Evolutionary conservation across 2,888 invertebrate species (phyloP).

Genomic region (Luperina testacea): DNA sequence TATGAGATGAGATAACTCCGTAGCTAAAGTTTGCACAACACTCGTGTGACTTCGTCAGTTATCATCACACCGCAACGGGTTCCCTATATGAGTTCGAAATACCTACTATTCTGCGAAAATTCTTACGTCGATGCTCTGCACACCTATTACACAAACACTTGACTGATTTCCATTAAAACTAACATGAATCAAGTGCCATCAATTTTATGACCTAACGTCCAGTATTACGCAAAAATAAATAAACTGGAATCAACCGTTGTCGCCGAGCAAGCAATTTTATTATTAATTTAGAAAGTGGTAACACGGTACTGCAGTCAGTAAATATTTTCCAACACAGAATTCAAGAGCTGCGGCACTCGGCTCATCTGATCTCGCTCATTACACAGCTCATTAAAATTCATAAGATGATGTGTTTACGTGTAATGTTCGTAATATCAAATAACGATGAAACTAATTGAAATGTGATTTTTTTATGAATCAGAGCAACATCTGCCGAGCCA

Average conservation of each 20-base stretch:
- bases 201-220: conserved; percentile 10
- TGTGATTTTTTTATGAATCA: conserved; percentile 79
- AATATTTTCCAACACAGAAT: conserved; percentile 51
- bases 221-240: conserved; percentile 46
- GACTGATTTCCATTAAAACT: conserved; percentile 15
- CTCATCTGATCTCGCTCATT: conserved; percentile 55
- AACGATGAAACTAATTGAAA: conserved; percentile 81
- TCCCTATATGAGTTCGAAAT: no score
- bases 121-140: no score
- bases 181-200: conserved; percentile 18
- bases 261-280: conserved; percentile 34
- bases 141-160: conserved; percentile 25
- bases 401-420: conserved; percentile 73
- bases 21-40: conserved; percentile 14
- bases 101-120: no score
- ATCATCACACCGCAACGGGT: conserved; percentile 2
- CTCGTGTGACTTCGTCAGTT: background rate
- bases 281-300: conserved; percentile 53
- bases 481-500: conserved; percentile 79
- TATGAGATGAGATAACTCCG: conserved; percentile 7
- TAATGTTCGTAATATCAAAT: conserved; percentile 75
- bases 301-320: conserved; percentile 39
- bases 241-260: conserved; percentile 25
- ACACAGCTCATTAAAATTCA: conserved; percentile 77
- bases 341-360: conserved; percentile 18